phyloP scores from a whole-genome alignment of 2,797 vertebrate genomes.

The Onychomys torridus region DNA sequence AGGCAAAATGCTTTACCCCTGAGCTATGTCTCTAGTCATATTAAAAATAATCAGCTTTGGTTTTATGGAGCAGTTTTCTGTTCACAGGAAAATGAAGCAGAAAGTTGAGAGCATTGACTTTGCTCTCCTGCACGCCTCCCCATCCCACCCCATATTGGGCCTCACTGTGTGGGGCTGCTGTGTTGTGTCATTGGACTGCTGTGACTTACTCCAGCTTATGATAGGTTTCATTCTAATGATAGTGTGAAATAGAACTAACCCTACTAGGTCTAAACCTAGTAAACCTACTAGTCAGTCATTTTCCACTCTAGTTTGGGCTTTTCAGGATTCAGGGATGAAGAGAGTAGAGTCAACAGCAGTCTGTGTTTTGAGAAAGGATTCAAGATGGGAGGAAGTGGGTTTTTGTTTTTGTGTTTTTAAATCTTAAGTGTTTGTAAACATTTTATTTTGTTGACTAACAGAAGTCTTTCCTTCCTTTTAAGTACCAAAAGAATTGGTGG shows the following conservation, averaged over 20 bases:
- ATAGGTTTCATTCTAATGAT: conserved; percentile 3
- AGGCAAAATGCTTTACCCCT: neutral
- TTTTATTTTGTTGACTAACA: conserved; percentile 63
- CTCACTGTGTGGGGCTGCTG: neutral
- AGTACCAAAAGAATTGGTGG: conserved; percentile 97
- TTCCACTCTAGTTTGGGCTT: conserved; percentile 30
- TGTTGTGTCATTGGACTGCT: neutral
- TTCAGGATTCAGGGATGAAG: conserved; percentile 21
- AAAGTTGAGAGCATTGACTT: neutral
- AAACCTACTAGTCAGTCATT: conserved; percentile 50
- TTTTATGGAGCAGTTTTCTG: neutral
- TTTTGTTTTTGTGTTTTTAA: neutral
- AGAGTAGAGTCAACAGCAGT: neutral
- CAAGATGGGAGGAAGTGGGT: neutral
- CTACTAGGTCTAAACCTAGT: conserved; percentile 6
- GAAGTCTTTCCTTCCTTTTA: conserved; percentile 62
- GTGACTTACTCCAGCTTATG: neutral
- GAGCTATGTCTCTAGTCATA: neutral
- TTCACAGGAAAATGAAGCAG: neutral
- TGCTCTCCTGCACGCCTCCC: neutral
- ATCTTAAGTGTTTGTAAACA: conserved; percentile 50
- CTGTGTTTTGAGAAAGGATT: conserved; percentile 45
- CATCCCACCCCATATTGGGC: neutral
- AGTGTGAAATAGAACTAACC: conserved; percentile 22
- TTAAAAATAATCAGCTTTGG: neutral